These are phyloP conservation scores for Phaethon lepturus DNA, from an alignment of 2,113 vertebrate genomes.

Conservation along the genomic window DNA sequence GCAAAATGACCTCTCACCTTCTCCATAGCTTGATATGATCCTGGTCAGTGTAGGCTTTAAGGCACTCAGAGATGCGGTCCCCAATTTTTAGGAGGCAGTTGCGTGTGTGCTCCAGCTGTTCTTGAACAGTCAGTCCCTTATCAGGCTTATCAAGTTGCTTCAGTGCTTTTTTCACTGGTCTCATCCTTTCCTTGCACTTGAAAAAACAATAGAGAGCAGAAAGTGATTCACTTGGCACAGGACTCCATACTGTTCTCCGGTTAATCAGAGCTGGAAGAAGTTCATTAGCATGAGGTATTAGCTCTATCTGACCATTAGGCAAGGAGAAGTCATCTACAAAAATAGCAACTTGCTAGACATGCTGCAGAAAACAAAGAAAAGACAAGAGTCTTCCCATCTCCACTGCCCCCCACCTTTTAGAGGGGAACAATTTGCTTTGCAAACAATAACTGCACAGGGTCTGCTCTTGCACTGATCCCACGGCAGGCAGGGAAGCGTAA, in stretches of 20 bases:
- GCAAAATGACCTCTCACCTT: slow-evolving; percentile 72
- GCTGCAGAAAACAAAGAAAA: neutral
- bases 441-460: accelerated
- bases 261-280: neutral
- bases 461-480: neutral
- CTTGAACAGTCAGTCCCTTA: slow-evolving; percentile 91
- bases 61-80: slow-evolving; percentile 97
- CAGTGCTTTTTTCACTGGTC: slow-evolving; percentile 96
- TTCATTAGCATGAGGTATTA: neutral
- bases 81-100: slow-evolving; percentile 96
- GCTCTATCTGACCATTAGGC: neutral
- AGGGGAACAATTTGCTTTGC: neutral
- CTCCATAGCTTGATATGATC: slow-evolving; percentile 94
- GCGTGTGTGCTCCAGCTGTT: slow-evolving; percentile 96
- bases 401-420: neutral
- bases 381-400: neutral
- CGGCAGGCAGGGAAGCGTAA: neutral
- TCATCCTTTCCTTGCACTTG: slow-evolving; percentile 98
- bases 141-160: slow-evolving; percentile 98
- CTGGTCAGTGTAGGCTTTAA: slow-evolving; percentile 92
- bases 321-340: neutral
- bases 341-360: neutral
- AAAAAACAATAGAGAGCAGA: neutral
- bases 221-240: neutral
- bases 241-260: neutral